Evolutionary conservation across 2,797 vertebrate species (phyloP).

Genomic region (Melanogrammus aeglefinus): DNA sequence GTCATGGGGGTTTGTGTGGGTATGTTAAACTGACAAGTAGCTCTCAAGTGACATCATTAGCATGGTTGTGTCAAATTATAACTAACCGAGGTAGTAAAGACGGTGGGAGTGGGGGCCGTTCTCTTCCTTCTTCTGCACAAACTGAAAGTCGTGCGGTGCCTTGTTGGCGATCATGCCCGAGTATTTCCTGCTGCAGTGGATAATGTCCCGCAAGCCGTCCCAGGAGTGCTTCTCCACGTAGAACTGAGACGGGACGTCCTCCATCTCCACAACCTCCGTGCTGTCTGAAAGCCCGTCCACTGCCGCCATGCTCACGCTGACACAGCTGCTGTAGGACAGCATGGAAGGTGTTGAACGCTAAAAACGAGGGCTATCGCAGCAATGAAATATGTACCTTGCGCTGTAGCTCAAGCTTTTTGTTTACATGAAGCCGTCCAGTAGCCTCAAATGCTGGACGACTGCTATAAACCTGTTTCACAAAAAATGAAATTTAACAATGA

Average conservation of each 20-base stretch:
- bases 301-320: slow-evolving; percentile 84
- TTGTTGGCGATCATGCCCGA: slow-evolving; percentile 94
- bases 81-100: slow-evolving; percentile 93
- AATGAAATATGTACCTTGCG: background rate
- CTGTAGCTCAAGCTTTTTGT: background rate
- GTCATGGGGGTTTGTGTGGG: background rate
- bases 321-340: slow-evolving; percentile 56
- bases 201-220: slow-evolving; percentile 93
- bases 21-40: background rate
- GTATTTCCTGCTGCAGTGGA: slow-evolving; percentile 96
- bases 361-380: background rate
- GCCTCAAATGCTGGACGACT: background rate
- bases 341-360: slow-evolving; percentile 15
- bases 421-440: background rate
- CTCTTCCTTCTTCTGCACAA: slow-evolving; percentile 90
- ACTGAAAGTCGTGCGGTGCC: slow-evolving; percentile 97
- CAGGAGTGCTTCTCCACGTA: slow-evolving; percentile 95
- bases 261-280: slow-evolving; percentile 83
- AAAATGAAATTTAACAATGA: background rate
- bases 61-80: background rate
- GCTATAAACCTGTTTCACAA: background rate
- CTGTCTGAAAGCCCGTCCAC: slow-evolving; percentile 81
- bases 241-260: slow-evolving; percentile 84
- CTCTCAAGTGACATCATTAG: background rate
- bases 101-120: slow-evolving; percentile 91